Evolutionary conservation across 2,888 invertebrate genomes (phyloP).

Genomic region (Perizoma affinitatum): DNA sequence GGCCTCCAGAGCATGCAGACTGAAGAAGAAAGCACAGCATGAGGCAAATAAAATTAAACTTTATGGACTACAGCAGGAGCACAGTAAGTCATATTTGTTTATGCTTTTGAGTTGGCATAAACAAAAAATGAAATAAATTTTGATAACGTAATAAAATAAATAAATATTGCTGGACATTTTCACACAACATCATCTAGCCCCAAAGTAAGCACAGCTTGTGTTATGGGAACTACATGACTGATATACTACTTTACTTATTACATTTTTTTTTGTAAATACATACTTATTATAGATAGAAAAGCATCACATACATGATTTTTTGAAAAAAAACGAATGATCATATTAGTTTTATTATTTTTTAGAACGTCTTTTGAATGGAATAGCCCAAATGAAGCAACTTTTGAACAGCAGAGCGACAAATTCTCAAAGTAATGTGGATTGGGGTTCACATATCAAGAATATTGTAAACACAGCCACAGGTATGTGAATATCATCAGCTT

Average conservation of each 20-base stretch:
- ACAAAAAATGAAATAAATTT: constrained; percentile 13
- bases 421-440: constrained; percentile 82
- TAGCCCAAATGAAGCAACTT: constrained; percentile 90
- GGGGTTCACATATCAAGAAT: constrained; percentile 88
- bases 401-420: constrained; percentile 87
- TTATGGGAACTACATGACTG: too few species aligned
- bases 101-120: constrained; percentile 46
- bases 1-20: constrained; percentile 97
- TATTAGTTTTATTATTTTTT: constrained; percentile 49
- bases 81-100: constrained; percentile 87
- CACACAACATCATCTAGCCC: too few species aligned
- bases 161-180: too few species aligned
- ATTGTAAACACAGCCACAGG: constrained; percentile 88
- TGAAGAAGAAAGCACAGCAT: constrained; percentile 99
- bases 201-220: too few species aligned
- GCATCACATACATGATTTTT: too few species aligned
- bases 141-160: constrained; percentile 3
- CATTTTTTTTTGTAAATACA: too few species aligned
- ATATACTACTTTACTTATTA: too few species aligned
- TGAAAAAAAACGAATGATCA: too few species aligned
- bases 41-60: constrained; percentile 99
- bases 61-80: constrained; percentile 96
- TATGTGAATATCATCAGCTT: constrained; percentile 54
- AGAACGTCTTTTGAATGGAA: constrained; percentile 92
- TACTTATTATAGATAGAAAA: too few species aligned